Conservation (phyloP, 2,797 vertebrate genomes). For the Scarus forsteni region DNA sequence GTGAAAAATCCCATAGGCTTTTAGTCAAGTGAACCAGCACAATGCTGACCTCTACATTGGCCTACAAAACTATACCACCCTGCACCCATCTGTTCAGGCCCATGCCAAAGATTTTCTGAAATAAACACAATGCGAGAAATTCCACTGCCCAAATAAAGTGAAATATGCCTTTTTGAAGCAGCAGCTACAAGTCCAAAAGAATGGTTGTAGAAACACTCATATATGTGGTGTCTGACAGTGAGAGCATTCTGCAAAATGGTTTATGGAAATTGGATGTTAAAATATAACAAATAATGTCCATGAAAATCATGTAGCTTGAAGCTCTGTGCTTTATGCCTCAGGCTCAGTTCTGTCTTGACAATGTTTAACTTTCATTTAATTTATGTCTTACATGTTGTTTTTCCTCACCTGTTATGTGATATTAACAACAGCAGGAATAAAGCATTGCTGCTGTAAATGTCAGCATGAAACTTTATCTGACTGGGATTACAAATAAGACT, state of each 20-base stretch:
- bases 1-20: too few relatives aligned
- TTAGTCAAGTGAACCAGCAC: too few relatives aligned
- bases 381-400: conserved; percentile 16
- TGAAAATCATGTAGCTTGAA: conserved; percentile 23
- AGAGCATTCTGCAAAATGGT: neutral
- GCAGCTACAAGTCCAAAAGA: too few relatives aligned
- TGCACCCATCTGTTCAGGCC: too few relatives aligned
- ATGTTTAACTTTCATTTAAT: conserved; percentile 36
- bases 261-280: conserved; percentile 17
- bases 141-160: too few relatives aligned
- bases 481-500: conserved; percentile 30
- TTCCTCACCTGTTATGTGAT: conserved; percentile 23
- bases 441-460: conserved; percentile 42
- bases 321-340: conserved; percentile 7
- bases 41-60: too few relatives aligned
- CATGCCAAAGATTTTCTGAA: too few relatives aligned
- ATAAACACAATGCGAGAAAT: too few relatives aligned
- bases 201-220: too few relatives aligned
- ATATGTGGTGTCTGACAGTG: neutral
- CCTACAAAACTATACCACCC: too few relatives aligned
- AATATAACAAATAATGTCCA: conserved; percentile 47
- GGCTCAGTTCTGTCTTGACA: conserved; percentile 30
- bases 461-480: conserved; percentile 40
- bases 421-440: conserved; percentile 30
- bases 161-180: too few relatives aligned